A percentile compares a stretch with the other conserved stretches of the same genome.
Conservation (phyloP, 2,797 vertebrate species). For the Amblyraja radiata region DNA sequence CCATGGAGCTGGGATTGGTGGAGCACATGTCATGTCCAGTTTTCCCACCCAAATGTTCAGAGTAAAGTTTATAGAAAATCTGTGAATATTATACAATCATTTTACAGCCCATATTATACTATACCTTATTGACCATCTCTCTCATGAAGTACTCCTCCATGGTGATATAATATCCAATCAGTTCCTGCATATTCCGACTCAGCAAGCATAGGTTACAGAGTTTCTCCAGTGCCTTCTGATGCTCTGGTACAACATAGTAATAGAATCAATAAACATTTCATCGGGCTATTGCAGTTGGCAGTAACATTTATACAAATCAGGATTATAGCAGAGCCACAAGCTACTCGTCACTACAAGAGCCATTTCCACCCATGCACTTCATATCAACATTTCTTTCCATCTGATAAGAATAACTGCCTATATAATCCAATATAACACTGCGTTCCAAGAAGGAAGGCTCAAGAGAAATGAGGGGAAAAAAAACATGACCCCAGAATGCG, state of each 20-base stretch:
- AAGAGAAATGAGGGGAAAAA: background rate
- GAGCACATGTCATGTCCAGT: background rate
- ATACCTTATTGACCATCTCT: conserved; percentile 92
- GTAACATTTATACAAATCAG: background rate
- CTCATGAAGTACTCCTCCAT: conserved; percentile 99
- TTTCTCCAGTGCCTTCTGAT: conserved; percentile 83
- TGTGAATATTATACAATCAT: background rate
- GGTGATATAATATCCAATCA: conserved; percentile 92
- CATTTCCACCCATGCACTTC: background rate
- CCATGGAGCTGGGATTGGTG: background rate
- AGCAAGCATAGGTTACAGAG: conserved; percentile 85
- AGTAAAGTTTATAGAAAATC: background rate
- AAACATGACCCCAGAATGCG: background rate
- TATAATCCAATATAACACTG: too few species aligned
- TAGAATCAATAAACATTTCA: background rate
- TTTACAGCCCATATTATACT: background rate
- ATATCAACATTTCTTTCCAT: background rate
- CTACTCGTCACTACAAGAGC: background rate
- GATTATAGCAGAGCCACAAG: background rate
- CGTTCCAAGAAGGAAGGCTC: background rate
- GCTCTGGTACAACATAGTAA: conserved; percentile 54
- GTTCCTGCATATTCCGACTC: conserved; percentile 88
- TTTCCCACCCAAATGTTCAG: background rate
- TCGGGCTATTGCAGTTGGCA: background rate
- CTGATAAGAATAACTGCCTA: background rate